A percentile compares a stretch with the other conserved stretches of the same genome.
Conservation (phyloP, 2,797 vertebrate genomes). For the Pseudomugil gertrudae region DNA sequence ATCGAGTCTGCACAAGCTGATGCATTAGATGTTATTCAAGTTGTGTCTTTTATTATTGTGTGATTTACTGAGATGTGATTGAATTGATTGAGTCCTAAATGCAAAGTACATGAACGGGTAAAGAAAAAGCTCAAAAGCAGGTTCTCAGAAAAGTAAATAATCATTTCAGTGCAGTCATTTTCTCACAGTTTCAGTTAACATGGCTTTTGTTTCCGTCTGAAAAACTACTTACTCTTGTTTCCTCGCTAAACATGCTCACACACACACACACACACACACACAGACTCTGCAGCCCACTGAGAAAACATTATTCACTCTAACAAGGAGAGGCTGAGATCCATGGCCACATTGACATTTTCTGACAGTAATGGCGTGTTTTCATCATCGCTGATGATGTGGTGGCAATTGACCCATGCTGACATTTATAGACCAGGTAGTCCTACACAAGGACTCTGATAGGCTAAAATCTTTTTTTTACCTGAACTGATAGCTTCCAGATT, state of each 20-base stretch:
- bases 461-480: constrained; percentile 48
- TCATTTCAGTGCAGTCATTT: constrained; percentile 64
- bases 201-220: constrained; percentile 58
- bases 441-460: constrained; percentile 41
- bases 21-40: constrained; percentile 40
- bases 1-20: constrained; percentile 33
- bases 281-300: constrained; percentile 36
- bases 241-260: constrained; percentile 52
- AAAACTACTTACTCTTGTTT: constrained; percentile 61
- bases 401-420: constrained; percentile 67
- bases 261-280: constrained; percentile 39
- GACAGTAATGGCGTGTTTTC: constrained; percentile 72
- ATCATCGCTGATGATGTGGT: constrained; percentile 62
- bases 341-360: constrained; percentile 64
- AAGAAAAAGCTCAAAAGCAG: constrained; percentile 64
- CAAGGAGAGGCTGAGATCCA: constrained; percentile 54
- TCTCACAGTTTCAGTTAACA: constrained; percentile 57
- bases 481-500: constrained; percentile 28
- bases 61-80: constrained; percentile 63
- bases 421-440: constrained; percentile 63
- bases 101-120: constrained; percentile 49
- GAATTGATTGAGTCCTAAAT: constrained; percentile 55
- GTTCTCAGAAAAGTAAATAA: constrained; percentile 64
- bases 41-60: constrained; percentile 37
- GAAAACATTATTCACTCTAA: constrained; percentile 64